phyloP scores from a whole-genome alignment of 2,113 vertebrate genomes.

The Pelmatolapia mariae region DNA sequence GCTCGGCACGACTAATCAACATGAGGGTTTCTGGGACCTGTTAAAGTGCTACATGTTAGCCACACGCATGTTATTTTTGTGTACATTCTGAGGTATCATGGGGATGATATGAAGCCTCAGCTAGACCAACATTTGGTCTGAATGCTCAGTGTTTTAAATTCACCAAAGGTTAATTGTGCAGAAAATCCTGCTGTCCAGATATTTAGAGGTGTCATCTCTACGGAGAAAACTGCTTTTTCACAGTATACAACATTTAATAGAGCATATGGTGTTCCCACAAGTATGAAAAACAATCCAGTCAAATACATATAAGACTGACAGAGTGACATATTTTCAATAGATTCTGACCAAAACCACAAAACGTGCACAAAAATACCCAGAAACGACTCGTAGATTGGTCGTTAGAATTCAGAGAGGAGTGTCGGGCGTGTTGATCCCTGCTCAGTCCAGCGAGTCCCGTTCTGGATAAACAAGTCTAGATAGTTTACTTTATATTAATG shows the following conservation, averaged over 20 bases:
- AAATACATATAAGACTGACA: constrained; percentile 11
- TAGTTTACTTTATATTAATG: background rate
- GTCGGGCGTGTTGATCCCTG: background rate
- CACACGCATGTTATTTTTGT: background rate
- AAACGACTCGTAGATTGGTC: background rate
- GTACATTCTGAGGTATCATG: background rate
- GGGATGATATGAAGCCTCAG: background rate
- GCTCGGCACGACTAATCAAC: background rate
- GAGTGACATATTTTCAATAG: background rate
- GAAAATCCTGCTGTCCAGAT: background rate
- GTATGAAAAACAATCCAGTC: constrained; percentile 12
- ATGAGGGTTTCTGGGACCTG: background rate
- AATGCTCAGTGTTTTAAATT: background rate
- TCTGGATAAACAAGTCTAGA: background rate
- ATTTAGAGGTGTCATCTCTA: background rate
- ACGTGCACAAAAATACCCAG: background rate
- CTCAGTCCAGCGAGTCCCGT: background rate
- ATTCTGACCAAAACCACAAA: background rate
- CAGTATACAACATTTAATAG: constrained; percentile 37
- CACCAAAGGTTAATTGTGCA: background rate
- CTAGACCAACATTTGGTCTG: background rate
- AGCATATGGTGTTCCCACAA: background rate
- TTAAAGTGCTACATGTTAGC: background rate
- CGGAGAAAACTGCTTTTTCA: background rate
- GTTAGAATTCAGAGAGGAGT: background rate